These are phyloP conservation scores for Forpus xanthops DNA, from an alignment of 2,797 vertebrate genomes.

Conservation along the genomic window DNA sequence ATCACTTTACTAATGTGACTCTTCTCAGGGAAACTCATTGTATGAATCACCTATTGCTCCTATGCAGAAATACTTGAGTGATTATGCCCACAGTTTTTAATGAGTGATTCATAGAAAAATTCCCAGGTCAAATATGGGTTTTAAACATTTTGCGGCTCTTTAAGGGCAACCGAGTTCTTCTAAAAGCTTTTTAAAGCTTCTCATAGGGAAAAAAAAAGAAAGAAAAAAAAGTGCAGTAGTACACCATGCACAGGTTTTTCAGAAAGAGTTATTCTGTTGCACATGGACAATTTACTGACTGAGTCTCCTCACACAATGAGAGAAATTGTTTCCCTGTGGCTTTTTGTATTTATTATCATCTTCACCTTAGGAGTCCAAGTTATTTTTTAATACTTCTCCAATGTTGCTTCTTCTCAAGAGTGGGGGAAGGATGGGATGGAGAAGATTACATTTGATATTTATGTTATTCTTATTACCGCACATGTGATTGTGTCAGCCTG, in stretches of 20 bases:
- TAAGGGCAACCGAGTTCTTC: not conserved
- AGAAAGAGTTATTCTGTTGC: not conserved
- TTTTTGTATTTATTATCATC: not conserved
- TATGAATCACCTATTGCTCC: not conserved
- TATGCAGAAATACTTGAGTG: not conserved
- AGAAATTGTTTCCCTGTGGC: not conserved
- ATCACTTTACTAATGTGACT: not conserved
- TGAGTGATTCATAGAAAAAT: not conserved
- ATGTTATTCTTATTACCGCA: conserved; percentile 42
- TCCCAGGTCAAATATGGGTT: not conserved
- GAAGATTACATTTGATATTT: conserved; percentile 37
- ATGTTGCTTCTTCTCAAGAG: not conserved
- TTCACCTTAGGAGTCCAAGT: not conserved
- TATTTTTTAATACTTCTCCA: conserved; percentile 13
- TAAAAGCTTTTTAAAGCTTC: not conserved
- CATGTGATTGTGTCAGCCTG: conserved; percentile 59
- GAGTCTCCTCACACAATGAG: not conserved
- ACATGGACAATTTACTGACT: not conserved
- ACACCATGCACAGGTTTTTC: not conserved
- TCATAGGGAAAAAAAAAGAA: not conserved
- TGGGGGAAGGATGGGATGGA: not conserved
- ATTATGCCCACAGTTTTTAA: not conserved
- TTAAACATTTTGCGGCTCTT: not conserved
- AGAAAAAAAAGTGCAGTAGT: not conserved
- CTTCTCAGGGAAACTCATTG: not conserved